Evolutionary conservation across 1,140 invertebrate species (phyloP), one percentile per base, ranked within the genome.

Genomic region (Coboldia fuscipes): DNA sequence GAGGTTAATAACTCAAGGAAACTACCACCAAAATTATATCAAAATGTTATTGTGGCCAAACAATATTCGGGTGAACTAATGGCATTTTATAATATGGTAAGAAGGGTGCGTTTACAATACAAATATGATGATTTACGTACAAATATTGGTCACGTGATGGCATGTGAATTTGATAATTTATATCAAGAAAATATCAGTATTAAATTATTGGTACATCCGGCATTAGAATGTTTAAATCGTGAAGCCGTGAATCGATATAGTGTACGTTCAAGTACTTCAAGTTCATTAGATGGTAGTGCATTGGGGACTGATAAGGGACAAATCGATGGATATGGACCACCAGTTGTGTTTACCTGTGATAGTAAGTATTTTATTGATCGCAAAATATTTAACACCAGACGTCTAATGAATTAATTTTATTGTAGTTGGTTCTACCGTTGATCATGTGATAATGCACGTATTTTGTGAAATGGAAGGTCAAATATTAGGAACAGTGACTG

Each of bases 401-500:
- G n/a, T n/a, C n/a, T n/a, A n/a, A n/a, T n/a, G n/a, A n/a, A n/a
- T n/a, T n/a, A n/a, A n/a, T n/a, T n/a, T 45, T 48, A 52, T 66
- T 68, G 32, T 54, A 85, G 82, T 90, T 39, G 76, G 72, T 43
- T 76, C 79, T 16, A 81, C 70, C 36, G 71, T 89, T 17, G 82
- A 89, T 42, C 80, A 89, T 48, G 74, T 92, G 27, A 79, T 90
- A 45, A 61, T 76, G 37, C 83, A 88, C 45, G 72, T 84, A n/a
- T 70, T 85, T 16, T 83, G 75, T 54, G 74, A 77, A 20, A 57
- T 86, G 21, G 80, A 82, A 37, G 72, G 73, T 36, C 66, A 71
- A 44, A 63, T 69, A 26, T 62, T 61, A 26, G 69, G 71, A 23
- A 65, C 66, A 31, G 69, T 68, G 37, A 66, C 67, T 37, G 73